Conservation (phyloP, 1,140 invertebrate species). For the Glomeris maerens region DNA sequence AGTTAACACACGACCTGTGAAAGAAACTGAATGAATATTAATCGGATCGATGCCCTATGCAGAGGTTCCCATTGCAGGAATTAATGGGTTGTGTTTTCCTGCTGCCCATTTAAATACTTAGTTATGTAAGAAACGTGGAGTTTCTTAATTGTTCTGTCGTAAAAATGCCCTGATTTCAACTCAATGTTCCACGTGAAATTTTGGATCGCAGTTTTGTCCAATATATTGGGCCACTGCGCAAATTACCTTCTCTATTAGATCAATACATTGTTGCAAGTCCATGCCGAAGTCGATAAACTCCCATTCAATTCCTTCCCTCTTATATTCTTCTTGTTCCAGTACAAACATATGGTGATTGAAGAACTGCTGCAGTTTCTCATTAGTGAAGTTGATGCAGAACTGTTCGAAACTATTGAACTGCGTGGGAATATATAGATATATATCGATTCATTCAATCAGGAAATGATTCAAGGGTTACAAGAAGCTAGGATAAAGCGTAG, state of each 20-base stretch:
- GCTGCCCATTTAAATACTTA: not conserved
- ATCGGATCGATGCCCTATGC: too few species aligned
- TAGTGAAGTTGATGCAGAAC: conserved; percentile 59
- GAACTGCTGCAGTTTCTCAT: conserved; percentile 51
- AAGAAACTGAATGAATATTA: too few species aligned
- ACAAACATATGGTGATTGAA: conserved; percentile 49
- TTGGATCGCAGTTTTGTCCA: too few species aligned
- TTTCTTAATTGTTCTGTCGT: too few species aligned
- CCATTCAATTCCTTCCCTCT: conserved; percentile 42
- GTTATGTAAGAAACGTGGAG: too few species aligned
- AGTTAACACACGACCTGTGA: too few species aligned
- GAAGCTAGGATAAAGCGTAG: too few species aligned
- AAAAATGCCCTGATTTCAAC: too few species aligned
- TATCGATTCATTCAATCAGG: not conserved
- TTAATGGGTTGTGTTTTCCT: not conserved
- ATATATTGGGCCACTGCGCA: not conserved
- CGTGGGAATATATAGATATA: not conserved
- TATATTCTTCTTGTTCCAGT: conserved; percentile 41
- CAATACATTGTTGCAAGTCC: conserved; percentile 40
- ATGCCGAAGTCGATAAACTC: conserved; percentile 45
- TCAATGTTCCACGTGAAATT: too few species aligned
- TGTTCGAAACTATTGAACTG: conserved; percentile 47
- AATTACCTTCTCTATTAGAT: conserved; percentile 36
- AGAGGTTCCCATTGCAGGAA: too few species aligned
- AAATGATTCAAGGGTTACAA: too few species aligned